Conservation (phyloP, 2,888 invertebrate genomes). For the Phlogophora meticulosa region DNA sequence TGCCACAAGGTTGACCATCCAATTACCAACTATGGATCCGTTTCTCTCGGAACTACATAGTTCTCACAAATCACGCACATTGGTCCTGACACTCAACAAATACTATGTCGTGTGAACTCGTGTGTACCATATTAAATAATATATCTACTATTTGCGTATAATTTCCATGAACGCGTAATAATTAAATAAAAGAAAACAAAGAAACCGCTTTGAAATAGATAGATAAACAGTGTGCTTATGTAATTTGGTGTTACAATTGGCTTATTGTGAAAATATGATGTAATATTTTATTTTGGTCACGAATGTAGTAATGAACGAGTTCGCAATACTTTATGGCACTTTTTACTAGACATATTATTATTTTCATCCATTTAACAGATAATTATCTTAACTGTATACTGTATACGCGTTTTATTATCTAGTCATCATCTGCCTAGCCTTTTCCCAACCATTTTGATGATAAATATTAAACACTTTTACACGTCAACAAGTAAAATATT, state of each 20-base stretch:
- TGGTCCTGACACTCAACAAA: conserved; percentile 40
- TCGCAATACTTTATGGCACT: conserved; percentile 4
- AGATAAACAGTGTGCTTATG: conserved; percentile 25
- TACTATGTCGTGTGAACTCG: conserved; percentile 32
- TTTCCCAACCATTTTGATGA: no score
- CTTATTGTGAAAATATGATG: conserved; percentile 35
- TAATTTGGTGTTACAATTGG: conserved; percentile 38
- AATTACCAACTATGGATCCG: background rate
- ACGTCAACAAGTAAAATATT: no score
- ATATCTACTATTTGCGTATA: conserved; percentile 24
- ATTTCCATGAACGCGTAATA: conserved; percentile 44
- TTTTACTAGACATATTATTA: conserved; percentile 1
- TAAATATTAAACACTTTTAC: no score
- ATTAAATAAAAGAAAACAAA: conserved; percentile 46
- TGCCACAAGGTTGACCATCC: conserved; percentile 23
- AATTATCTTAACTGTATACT: no score
- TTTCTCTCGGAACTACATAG: conserved; percentile 41
- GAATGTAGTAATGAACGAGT: conserved; percentile 8
- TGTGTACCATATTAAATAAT: conserved; percentile 47
- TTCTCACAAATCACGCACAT: conserved; percentile 40
- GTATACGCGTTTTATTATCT: no score
- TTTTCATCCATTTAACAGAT: background rate
- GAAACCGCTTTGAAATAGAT: conserved; percentile 27
- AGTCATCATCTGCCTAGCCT: no score
- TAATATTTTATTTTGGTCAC: conserved; percentile 31